phyloP scores from a whole-genome alignment of 2,113 vertebrate genomes.

The Lycaon pictus region DNA sequence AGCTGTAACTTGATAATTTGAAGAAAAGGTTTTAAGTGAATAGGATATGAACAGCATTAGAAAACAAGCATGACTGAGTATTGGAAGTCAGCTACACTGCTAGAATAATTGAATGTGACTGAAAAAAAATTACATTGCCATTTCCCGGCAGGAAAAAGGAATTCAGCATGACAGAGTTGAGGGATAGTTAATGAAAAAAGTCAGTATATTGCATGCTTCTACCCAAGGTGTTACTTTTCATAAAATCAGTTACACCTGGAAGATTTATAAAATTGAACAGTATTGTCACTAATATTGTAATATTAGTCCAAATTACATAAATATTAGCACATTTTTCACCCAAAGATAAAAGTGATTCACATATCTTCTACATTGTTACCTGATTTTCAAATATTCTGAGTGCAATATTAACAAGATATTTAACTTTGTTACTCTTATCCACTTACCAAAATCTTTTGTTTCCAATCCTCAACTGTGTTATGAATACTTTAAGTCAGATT shows the following conservation, averaged over 20 bases:
- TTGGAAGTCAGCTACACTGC: background rate
- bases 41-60: background rate
- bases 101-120: background rate
- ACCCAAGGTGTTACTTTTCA: background rate
- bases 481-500: background rate
- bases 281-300: background rate
- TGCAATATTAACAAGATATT: background rate
- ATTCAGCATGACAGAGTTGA: background rate
- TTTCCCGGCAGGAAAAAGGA: background rate
- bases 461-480: background rate
- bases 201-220: background rate
- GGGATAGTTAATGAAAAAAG: background rate
- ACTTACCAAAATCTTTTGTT: conserved; percentile 1
- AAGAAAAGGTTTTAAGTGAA: background rate
- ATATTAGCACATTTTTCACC: background rate
- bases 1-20: background rate
- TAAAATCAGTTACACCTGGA: background rate
- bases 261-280: background rate
- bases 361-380: background rate
- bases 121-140: background rate
- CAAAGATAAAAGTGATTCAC: background rate
- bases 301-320: too few species aligned
- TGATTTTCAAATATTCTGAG: background rate
- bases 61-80: background rate
- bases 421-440: background rate